Base-by-base conservation (phyloP, 2,797 vertebrate species). In the Phoebastria nigripes region DNA sequence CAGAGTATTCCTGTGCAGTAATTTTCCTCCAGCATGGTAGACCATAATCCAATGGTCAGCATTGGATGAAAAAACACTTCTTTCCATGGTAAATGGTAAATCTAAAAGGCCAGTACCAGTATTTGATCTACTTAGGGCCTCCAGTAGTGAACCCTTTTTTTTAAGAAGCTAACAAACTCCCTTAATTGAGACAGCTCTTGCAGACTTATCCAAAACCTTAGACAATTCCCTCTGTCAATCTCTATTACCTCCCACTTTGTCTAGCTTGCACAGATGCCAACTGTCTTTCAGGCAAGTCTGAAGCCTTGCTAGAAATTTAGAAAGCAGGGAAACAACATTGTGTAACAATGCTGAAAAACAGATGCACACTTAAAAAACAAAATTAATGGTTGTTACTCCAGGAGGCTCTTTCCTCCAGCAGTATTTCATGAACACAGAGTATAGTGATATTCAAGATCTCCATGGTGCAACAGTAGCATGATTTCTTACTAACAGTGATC, bases 201-300 rank as follows among this genome's bases (percentile, higher is more conserved):
- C 22, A 92, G 55, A 62, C 42, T 91, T 82, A 87, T 29, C 63
- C 49, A 89, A 94, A 95, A 91, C 44, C 78, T 91, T 73, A 87
- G 84, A 77, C 22, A 90, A 91, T 79, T 90, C 62, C n/a, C 37
- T 91, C 52, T 86, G 81, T 88, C 87, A 91, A 4, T 85, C 83
- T 80, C 21, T 87, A 67, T 92, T 93, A 80, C 39, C 20, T 93
- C 86, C 62, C 52, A 82, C 90, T 89, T 90, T 33, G 35, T 88
- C 61, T 83, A 78, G 41, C 77, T 88, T 90, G 42, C 70, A 92
- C 25, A 82, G 33, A 61, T n/a, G 55, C 56, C 78, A 90, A 19
- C 17, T 76, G 62, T 55, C 88, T 96, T 70, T 89, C 73, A 84
- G 59, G 44, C 51, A 95, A 5, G 9, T 52, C 55, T 93, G 56